phyloP scores from a whole-genome alignment of 2,113 vertebrate genomes.

The Cercocebus atys region DNA sequence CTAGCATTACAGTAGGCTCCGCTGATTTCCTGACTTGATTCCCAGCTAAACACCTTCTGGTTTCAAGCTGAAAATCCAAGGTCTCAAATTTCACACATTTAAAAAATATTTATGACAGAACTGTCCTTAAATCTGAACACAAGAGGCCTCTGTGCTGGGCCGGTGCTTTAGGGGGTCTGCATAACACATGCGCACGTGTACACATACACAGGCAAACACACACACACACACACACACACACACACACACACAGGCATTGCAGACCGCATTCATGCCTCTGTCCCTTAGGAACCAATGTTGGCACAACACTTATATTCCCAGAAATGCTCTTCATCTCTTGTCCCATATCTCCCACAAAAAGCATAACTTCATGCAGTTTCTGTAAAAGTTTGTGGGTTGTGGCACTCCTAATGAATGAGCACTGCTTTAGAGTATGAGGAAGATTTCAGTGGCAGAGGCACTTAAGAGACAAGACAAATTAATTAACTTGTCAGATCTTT shows the following conservation, averaged over 20 bases:
- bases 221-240: not conserved
- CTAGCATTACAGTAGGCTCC: not conserved
- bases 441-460: not conserved
- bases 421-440: not conserved
- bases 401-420: not conserved
- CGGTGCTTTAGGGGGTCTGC: not conserved
- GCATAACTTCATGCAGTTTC: not conserved
- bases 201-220: not conserved
- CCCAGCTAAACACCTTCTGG: not conserved
- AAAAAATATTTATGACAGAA: not conserved
- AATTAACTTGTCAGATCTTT: conserved; percentile 33
- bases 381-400: not conserved
- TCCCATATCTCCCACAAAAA: not conserved
- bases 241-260: not conserved
- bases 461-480: conserved; percentile 40
- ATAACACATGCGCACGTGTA: not conserved
- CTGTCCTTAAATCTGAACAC: not conserved
- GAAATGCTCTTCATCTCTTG: not conserved
- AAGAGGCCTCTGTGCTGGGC: not conserved
- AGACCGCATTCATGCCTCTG: not conserved
- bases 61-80: conserved; percentile 24
- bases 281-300: accelerated
- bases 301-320: not conserved
- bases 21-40: conserved; percentile 25
- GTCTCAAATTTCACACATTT: not conserved